These are phyloP conservation scores for Bibio marci DNA, from an alignment of 2,888 invertebrate genomes.

Conservation along the genomic window DNA sequence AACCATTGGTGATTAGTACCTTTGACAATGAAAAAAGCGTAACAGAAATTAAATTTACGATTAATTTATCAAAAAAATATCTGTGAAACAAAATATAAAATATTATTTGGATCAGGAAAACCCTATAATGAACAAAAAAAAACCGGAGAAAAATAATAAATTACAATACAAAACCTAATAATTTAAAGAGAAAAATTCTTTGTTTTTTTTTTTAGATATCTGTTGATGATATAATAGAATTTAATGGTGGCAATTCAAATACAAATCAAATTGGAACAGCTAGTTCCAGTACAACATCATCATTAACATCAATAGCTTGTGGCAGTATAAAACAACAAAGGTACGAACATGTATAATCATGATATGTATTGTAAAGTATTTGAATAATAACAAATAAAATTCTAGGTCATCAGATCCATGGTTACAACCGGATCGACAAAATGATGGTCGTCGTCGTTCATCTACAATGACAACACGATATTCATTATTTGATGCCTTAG, in stretches of 20 bases:
- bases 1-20: no score
- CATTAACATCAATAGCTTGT: conserved; percentile 34
- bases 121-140: neutral
- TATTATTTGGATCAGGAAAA: neutral
- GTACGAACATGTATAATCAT: conserved; percentile 12
- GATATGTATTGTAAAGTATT: neutral
- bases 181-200: neutral
- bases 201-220: conserved; percentile 16
- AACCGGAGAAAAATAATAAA: neutral
- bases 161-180: conserved; percentile 1
- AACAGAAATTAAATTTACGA: no score
- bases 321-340: conserved; percentile 25
- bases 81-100: neutral
- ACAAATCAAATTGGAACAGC: conserved; percentile 29
- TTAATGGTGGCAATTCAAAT: conserved; percentile 24
- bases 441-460: conserved; percentile 32
- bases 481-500: conserved; percentile 52
- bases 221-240: conserved; percentile 30
- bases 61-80: no score
- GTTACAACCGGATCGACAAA: conserved; percentile 25
- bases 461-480: conserved; percentile 44
- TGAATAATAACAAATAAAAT: neutral
- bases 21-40: no score
- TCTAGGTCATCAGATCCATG: conserved; percentile 23
- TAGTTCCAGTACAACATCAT: conserved; percentile 40